Evolutionary conservation across 2,888 invertebrate genomes (phyloP).

Genomic region (Herminia tarsipennalis): DNA sequence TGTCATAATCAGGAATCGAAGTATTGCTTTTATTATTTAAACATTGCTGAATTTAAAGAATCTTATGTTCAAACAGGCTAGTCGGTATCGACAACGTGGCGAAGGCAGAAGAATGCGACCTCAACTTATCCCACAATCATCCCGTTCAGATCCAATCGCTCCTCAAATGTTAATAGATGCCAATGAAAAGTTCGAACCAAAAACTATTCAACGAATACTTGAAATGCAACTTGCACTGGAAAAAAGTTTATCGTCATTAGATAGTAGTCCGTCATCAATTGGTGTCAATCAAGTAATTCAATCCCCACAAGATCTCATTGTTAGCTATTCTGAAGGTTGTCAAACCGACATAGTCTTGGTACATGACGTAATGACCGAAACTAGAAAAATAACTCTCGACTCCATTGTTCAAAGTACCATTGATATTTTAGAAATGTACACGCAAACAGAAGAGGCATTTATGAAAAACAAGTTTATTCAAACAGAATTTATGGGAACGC

Average conservation of each 20-base stretch:
- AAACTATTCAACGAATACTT: constrained; percentile 67
- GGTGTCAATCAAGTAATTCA: constrained; percentile 72
- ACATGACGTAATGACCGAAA: constrained; percentile 72
- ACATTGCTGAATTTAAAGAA: constrained; percentile 25
- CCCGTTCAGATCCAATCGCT: constrained; percentile 62
- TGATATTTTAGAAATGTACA: constrained; percentile 67
- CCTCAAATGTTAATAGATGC: constrained; percentile 32
- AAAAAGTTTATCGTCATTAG: constrained; percentile 69
- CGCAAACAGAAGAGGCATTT: constrained; percentile 70
- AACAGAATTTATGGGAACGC: constrained; percentile 54
- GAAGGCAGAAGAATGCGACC: constrained; percentile 71
- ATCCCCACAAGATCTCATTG: constrained; percentile 68
- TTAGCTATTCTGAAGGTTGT: constrained; percentile 70
- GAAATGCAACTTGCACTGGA: constrained; percentile 78
- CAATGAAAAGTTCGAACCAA: constrained; percentile 58
- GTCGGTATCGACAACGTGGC: constrained; percentile 77
- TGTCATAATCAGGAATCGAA: constrained; percentile 23
- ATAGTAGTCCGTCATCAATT: constrained; percentile 66
- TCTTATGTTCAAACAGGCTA: constrained; percentile 80
- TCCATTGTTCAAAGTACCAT: constrained; percentile 68
- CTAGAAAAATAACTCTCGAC: constrained; percentile 71
- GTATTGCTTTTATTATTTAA: constrained; percentile 35
- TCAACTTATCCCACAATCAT: constrained; percentile 59
- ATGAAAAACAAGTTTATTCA: constrained; percentile 72
- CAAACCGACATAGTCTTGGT: constrained; percentile 75